These are phyloP conservation scores for Artibeus lituratus DNA, from an alignment of 2,797 vertebrate species.

Conservation along the genomic window DNA sequence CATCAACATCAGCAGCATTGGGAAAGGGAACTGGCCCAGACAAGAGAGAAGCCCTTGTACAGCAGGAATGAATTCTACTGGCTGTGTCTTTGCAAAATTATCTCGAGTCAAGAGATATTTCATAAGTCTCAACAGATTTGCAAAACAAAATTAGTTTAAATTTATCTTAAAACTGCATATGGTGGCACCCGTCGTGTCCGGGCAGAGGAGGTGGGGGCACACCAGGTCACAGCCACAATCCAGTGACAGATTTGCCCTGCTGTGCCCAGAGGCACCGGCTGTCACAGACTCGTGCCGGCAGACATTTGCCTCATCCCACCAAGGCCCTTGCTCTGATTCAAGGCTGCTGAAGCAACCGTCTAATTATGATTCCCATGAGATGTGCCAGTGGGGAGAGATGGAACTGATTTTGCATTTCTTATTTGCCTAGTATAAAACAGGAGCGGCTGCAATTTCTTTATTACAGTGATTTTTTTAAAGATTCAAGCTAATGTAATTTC, in stretches of 20 bases:
- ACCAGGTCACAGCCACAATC: neutral
- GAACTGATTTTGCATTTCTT: neutral
- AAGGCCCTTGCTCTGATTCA: neutral
- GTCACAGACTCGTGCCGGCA: neutral
- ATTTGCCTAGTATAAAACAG: neutral
- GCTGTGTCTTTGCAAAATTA: neutral
- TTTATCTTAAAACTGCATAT: neutral
- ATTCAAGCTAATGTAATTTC: neutral
- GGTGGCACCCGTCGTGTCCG: too few relatives aligned
- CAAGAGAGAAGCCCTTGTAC: neutral
- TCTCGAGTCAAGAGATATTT: neutral
- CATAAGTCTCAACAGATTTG: neutral
- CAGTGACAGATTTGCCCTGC: neutral
- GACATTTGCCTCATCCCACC: neutral
- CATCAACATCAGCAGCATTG: neutral
- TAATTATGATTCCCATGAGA: neutral
- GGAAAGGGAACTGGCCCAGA: neutral
- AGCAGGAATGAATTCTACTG: neutral
- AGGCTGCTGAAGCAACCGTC: neutral
- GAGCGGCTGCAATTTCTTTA: neutral
- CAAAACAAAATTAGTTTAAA: neutral
- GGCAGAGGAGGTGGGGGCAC: neutral
- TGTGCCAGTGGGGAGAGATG: neutral
- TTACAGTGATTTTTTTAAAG: slow-evolving; percentile 20
- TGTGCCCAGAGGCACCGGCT: neutral